These are phyloP conservation scores for Microcebus tavaratra DNA, from an alignment of 2,113 vertebrate species.

Conservation along the genomic window DNA sequence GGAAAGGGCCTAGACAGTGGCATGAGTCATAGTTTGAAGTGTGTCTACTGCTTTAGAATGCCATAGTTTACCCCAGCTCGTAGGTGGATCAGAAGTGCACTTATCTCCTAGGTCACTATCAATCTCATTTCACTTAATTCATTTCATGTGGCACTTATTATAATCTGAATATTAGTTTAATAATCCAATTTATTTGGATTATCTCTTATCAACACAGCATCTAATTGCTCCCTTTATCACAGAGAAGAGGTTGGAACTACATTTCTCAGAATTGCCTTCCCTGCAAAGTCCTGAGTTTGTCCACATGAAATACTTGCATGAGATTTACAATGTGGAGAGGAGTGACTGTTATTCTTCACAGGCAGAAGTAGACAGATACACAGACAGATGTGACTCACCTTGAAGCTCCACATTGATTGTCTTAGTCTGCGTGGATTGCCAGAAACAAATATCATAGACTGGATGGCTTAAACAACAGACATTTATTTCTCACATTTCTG, in stretches of 20 bases:
- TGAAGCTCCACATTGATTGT: not conserved
- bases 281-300: not conserved
- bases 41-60: not conserved
- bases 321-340: not conserved
- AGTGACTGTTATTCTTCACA: not conserved
- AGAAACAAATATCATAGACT: not conserved
- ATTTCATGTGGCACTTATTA: not conserved
- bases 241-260: not conserved
- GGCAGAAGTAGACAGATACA: not conserved
- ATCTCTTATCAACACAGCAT: not conserved
- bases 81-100: too few species aligned
- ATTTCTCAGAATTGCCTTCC: not conserved
- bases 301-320: not conserved
- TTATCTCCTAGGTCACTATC: not conserved
- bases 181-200: not conserved
- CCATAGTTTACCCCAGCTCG: not conserved
- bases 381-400: not conserved
- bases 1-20: not conserved
- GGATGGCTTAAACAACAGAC: not conserved
- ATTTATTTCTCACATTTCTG: not conserved
- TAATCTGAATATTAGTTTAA: not conserved
- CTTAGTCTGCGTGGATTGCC: not conserved
- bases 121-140: not conserved
- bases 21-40: not conserved
- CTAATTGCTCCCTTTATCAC: not conserved